Base-by-base conservation (phyloP, 2,113 vertebrate species). In the Echinops telfairi region DNA sequence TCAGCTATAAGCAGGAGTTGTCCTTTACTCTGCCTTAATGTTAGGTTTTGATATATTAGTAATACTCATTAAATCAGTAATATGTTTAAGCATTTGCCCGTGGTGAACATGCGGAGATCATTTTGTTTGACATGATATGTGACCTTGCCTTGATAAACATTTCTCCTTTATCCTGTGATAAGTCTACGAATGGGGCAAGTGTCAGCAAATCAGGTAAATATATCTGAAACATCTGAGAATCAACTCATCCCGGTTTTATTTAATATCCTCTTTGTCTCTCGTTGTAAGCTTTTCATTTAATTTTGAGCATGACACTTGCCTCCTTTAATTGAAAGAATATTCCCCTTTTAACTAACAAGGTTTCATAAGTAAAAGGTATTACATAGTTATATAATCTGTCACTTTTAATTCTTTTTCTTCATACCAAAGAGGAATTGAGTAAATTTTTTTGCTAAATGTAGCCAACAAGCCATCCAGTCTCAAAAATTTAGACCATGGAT, bases 121-220 rank as follows among this genome's bases (percentile, higher is more conserved):
- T 87, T 92, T 94, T 93, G 36, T 92, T 90, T 83, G 57, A 95
- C 31, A 70, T 96, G 92, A 43, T 89, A 86, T 92, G 62, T 93
- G 86, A 93, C 66, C 60, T 95, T 80, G 70, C 36, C 36, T 84
- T 95, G 31, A 66, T 88, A 96, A 96, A 81, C 70, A 86, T 85
- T 77, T 73, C 19, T 88, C 53, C 77, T 93, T 86, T 92, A 57
- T 87, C 84, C 91, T 95, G 88, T 82, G 88, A 93, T 94, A 95
- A 95, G 93, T 94, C 85, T 33, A 83, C 82, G 83, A 86, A 86
- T 88, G 73, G n/a, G 25, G 25, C 36, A 17, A 71, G 83, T 95
- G 88, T 92, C 83, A 93, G 71, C 9, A 0, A 88, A 89, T 78
- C 31, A 71, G 60, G n/a, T 86, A 83, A n/a, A 5, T 76, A 29